Evolutionary conservation across 2,888 invertebrate genomes (phyloP).

Genomic region (Rhamnusium bicolor): DNA sequence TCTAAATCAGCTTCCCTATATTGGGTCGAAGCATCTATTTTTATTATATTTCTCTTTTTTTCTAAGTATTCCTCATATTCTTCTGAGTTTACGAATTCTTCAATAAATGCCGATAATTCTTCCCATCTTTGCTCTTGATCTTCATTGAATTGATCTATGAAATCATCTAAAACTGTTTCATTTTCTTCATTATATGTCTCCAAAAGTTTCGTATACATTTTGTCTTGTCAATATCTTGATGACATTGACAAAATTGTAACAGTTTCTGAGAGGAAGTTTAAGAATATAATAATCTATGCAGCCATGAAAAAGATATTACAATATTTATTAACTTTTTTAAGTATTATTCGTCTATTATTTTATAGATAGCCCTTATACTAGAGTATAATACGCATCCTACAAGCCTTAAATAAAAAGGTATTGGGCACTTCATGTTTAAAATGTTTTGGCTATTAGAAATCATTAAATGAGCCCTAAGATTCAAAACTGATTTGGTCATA

Average conservation of each 20-base stretch:
- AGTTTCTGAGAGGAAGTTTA: background rate
- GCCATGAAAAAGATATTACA: background rate
- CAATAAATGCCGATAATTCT: slow-evolving; percentile 49
- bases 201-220: slow-evolving; percentile 19
- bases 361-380: no score
- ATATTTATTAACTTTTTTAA: no score
- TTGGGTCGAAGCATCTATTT: slow-evolving; percentile 39
- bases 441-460: no score
- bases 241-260: background rate
- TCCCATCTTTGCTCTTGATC: slow-evolving; percentile 40
- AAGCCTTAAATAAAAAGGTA: no score
- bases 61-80: slow-evolving; percentile 53
- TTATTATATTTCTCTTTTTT: slow-evolving; percentile 47
- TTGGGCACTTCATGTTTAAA: no score
- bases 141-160: slow-evolving; percentile 24
- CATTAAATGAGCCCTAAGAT: no score
- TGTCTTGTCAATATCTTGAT: background rate
- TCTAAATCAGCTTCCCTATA: slow-evolving; percentile 46
- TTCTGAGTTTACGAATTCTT: slow-evolving; percentile 52
- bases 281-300: background rate
- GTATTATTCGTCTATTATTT: no score
- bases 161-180: slow-evolving; percentile 33
- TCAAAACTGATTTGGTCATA: no score
- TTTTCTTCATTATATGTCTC: slow-evolving; percentile 20
- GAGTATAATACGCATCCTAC: no score